phyloP scores from a whole-genome alignment of 2,888 invertebrate species.

The Tipula lateralis region DNA sequence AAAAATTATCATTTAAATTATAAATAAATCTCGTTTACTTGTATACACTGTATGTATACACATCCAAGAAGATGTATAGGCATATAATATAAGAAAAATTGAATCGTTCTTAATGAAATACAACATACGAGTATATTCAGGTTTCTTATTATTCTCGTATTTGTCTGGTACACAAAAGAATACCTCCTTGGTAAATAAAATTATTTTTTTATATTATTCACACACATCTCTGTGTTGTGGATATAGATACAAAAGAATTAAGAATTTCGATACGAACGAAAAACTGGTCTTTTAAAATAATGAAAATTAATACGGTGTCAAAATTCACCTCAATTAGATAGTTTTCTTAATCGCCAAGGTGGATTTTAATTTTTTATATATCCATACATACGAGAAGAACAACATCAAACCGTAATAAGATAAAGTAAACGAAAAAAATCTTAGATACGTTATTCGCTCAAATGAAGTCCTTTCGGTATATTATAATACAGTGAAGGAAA shows the following conservation, averaged over 20 bases:
- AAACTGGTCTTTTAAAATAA: neutral
- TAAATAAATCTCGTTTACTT: neutral
- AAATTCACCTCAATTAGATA: constrained; percentile 31
- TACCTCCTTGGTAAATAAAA: neutral
- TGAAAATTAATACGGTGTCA: constrained; percentile 30
- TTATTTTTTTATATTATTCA: neutral
- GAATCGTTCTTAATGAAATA: neutral
- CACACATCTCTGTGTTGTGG: neutral
- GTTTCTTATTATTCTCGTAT: neutral
- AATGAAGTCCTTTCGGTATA: neutral
- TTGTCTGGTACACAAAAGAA: neutral
- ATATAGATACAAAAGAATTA: neutral
- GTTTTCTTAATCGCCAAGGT: constrained; percentile 30
- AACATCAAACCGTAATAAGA: neutral
- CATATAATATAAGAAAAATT: neutral
- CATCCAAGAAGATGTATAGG: neutral
- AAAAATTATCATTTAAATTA: neutral
- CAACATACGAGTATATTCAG: neutral
- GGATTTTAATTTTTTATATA: constrained; percentile 24
- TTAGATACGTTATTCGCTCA: neutral
- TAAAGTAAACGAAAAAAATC: neutral
- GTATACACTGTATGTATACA: too few relatives aligned
- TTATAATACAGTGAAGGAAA: neutral
- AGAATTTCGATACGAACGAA: neutral
- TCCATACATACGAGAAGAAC: neutral